Base-by-base conservation (phyloP, 2,797 vertebrate genomes). In the Dendrocincla tyrannina region DNA sequence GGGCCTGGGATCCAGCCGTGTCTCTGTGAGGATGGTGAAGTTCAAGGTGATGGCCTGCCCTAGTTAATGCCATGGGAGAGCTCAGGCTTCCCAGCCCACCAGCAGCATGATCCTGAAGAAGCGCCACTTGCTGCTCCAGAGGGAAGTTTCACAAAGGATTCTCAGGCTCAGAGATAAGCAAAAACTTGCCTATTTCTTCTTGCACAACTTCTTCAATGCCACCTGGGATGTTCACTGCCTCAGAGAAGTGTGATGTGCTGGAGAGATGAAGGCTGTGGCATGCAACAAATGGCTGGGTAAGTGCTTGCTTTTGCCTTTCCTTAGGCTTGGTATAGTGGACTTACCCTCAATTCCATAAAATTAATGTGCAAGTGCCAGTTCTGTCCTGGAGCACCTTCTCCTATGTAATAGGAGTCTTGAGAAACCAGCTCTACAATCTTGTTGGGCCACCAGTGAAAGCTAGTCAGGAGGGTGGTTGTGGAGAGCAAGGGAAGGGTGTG, bases 301-400 rank as follows among this genome's bases (percentile, higher is more conserved):
- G 72, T 42, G 27, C 37, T 76, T 41, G 20, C 13, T 56, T 68
- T 73, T n/a, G 27, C 6, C 12, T 87, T n/a, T 80, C 5, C 25
- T 58, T 4, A 2, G 3, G 10, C 17, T 46, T 6, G 33, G 44
- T 13, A 14, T 1, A 0, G 11, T 37, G 53, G 11, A 15, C 24
- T 66, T 74, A 22, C 10, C 4, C 19, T 16, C 0, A 3, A 18
- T 4, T 20, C 62, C 16, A 20, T 24, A 25, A 46, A 70, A 47
- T 8, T n/a, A 56, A 14, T 1, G 5, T 17, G 32, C 5, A 7
- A 25, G 28, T 7, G 7, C 25, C 25, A 58, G 41, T 24, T 92
- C 49, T 33, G 11, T 17, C n/a, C 25, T 24, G 42, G 20, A n/a
- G 23, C 9, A 10, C 10, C 22, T 42, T 7, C 25, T 66, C 30